Evolutionary conservation across 2,797 vertebrate species (phyloP).

Genomic region (Iguana delicatissima): DNA sequence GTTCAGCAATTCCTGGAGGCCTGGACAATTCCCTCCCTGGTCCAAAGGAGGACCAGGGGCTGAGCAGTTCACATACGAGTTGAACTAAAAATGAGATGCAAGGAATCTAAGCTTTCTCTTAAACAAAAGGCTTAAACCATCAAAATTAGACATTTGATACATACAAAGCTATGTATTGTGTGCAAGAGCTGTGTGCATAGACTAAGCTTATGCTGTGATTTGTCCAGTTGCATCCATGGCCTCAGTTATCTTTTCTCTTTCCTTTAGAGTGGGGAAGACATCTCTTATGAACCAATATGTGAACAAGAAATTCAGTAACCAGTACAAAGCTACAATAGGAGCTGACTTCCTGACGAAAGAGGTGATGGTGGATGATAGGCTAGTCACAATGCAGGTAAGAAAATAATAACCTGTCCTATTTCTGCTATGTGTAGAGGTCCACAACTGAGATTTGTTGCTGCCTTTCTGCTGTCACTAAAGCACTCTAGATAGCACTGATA

Average conservation of each 20-base stretch:
- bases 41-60: not conserved
- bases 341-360: conserved; percentile 99
- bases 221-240: not conserved
- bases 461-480: not conserved
- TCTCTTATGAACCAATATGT: conserved; percentile 99
- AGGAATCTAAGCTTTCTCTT: not conserved
- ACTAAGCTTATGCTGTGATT: not conserved
- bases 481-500: not conserved
- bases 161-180: not conserved
- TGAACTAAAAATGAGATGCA: not conserved
- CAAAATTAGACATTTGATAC: not conserved
- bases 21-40: not conserved
- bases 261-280: conserved; percentile 94
- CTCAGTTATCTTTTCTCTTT: conserved; percentile 39
- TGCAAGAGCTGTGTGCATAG: not conserved
- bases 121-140: not conserved
- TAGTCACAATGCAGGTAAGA: conserved; percentile 99
- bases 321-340: conserved; percentile 99
- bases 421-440: not conserved
- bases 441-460: not conserved
- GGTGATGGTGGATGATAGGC: conserved; percentile 99
- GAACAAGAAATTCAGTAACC: conserved; percentile 99
- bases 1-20: too few relatives aligned
- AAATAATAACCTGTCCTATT: not conserved
- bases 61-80: not conserved